Base-by-base conservation (phyloP, 2,888 invertebrate genomes). In the Margaritifera margaritifera region DNA sequence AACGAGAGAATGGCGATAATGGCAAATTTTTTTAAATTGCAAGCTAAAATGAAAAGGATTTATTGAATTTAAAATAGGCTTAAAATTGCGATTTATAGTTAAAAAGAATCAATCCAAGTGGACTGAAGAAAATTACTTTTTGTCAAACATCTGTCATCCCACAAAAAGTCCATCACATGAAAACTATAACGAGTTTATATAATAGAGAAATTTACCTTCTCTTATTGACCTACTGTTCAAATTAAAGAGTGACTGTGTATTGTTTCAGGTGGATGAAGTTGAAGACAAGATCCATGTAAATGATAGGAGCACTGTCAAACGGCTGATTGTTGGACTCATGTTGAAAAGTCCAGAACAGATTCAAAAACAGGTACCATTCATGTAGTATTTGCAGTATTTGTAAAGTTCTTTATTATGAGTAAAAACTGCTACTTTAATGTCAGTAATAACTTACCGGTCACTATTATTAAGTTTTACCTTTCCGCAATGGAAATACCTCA, bases 311-410 rank as follows among this genome's bases (percentile, higher is more conserved):
- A 92, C 94, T 0, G 94, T 98, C 67, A 98, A 98, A 89, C 92
- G 93, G 19, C 91, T 95, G 1, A 97, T 98, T 81, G 95, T 98
- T 3, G 94, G 95, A 52, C 91, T 98, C 50, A 99, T 99, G 98
- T 91, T 99, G 72, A 94, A 94, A 83, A 95, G 96, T 50, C 96
- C 97, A 0, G 94, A 95, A 84, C 92, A 94, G 0, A 94, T 98
- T 72, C 98, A 99, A 89, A 94, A 96, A 84, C 98, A 99, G 90
- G 90, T 91, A 67, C 58, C 62, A 59, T 24, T 11, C 22, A 61
- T 59, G 11, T 20, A 53, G n/a, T 25, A 63, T 18, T 42, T 19
- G 19, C 8, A n/a, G 15, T 15, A 25, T 25, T 50, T 22, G 15
- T 42, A 2, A 31, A 31, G 42, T 42, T 15, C 11, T 42, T 42